Conservation (phyloP, 2,888 invertebrate species). For the Norana najaformis region DNA sequence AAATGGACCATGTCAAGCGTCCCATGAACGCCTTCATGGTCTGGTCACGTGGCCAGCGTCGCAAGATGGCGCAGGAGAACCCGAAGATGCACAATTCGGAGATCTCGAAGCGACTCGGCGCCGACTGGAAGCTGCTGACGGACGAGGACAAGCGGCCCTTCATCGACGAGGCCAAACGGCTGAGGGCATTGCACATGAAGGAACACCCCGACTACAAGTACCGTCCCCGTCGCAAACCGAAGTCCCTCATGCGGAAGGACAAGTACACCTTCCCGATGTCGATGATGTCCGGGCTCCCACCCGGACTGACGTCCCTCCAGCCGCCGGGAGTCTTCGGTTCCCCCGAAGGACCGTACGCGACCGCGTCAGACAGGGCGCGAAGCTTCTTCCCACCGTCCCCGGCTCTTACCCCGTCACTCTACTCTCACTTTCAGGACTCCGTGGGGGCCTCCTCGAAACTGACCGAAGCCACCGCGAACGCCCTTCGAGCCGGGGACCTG, state of each 20-base stretch:
- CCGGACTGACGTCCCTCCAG: background rate
- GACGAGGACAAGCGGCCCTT: conserved; percentile 96
- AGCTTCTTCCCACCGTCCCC: conserved; percentile 52
- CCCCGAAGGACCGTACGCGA: conserved; percentile 37
- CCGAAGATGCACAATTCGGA: conserved; percentile 67
- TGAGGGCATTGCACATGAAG: conserved; percentile 98
- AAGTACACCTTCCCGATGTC: conserved; percentile 80
- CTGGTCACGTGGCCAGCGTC: conserved; percentile 94
- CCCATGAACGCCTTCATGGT: conserved; percentile 79
- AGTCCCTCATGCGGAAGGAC: conserved; percentile 83
- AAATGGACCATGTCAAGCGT: background rate
- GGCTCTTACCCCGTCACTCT: conserved; percentile 30
- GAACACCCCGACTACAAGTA: conserved; percentile 99
- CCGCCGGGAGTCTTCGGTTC: background rate
- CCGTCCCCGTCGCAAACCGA: conserved; percentile 90
- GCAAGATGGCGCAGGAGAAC: conserved; percentile 98
- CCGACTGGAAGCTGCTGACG: conserved; percentile 94
- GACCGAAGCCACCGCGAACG: conserved; percentile 33
- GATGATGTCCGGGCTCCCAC: conserved; percentile 10
- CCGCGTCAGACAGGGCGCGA: conserved; percentile 41
- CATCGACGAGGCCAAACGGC: conserved; percentile 96
- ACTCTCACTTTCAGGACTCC: conserved; percentile 30
- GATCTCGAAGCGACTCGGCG: conserved; percentile 93
- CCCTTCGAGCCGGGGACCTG: conserved; percentile 27
- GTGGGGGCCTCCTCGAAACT: conserved; percentile 45